These are phyloP conservation scores for Pseudachorutes palmiensis DNA, from an alignment of 1,140 invertebrate species.

Conservation along the genomic window DNA sequence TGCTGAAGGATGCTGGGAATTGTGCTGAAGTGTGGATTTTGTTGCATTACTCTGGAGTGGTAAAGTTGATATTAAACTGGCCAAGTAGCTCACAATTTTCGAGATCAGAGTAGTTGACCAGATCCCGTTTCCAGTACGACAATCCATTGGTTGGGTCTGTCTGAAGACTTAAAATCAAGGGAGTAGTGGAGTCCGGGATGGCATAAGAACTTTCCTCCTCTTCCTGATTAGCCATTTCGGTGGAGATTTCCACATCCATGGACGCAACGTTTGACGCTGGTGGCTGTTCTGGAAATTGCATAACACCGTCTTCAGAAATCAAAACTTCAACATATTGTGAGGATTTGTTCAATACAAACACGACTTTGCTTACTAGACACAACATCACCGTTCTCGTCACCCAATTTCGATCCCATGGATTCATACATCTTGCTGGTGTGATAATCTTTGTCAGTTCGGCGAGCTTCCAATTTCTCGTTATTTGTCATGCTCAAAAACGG, in stretches of 20 bases:
- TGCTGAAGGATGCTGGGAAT: too few relatives aligned
- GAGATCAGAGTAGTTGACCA: too few relatives aligned
- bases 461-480: background rate
- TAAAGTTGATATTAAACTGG: too few relatives aligned
- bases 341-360: background rate
- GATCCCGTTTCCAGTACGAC: too few relatives aligned
- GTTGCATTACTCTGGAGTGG: too few relatives aligned
- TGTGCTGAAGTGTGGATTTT: too few relatives aligned
- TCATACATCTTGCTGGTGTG: background rate
- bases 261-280: background rate
- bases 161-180: too few relatives aligned
- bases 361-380: background rate
- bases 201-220: background rate
- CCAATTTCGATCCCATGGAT: background rate
- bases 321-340: background rate
- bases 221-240: background rate
- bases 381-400: background rate
- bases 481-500: constrained; percentile 23
- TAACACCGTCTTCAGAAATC: background rate
- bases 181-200: too few relatives aligned
- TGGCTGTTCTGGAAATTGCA: background rate
- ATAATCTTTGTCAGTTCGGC: background rate
- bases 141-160: too few relatives aligned
- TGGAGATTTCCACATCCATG: background rate
- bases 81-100: too few relatives aligned